Conservation (phyloP, 2,888 invertebrate species). For the Argyresthia albistria region DNA sequence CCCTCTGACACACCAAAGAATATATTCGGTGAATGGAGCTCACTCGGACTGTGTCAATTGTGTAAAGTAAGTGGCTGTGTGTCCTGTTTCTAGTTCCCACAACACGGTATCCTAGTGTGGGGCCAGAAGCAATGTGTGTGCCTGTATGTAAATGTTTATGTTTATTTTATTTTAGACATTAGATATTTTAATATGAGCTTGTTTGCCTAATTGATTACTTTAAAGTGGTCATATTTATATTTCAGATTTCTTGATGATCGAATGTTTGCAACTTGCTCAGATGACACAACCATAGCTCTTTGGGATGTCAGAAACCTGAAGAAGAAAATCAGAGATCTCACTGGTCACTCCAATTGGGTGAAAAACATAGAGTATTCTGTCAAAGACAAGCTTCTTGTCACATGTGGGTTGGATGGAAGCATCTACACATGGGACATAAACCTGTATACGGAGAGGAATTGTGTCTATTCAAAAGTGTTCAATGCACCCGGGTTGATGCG, state of each 20-base stretch:
- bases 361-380: constrained; percentile 96
- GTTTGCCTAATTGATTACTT: neutral
- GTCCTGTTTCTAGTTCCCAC: too few relatives aligned
- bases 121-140: too few relatives aligned
- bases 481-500: constrained; percentile 90
- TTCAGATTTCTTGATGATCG: constrained; percentile 88
- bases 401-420: constrained; percentile 94
- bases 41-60: constrained; percentile 94
- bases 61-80: constrained; percentile 78
- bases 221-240: constrained; percentile 6
- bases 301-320: constrained; percentile 94
- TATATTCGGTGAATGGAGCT: constrained; percentile 83
- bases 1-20: constrained; percentile 82
- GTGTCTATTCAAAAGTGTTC: constrained; percentile 86
- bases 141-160: too few relatives aligned
- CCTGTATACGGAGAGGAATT: constrained; percentile 83
- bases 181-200: neutral
- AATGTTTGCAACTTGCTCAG: constrained; percentile 94
- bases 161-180: neutral
- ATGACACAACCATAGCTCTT: constrained; percentile 92
- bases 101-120: too few relatives aligned
- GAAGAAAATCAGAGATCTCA: constrained; percentile 80
- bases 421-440: constrained; percentile 96
- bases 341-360: constrained; percentile 95
- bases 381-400: constrained; percentile 86